Evolutionary conservation across 2,888 invertebrate species (phyloP), one percentile per base, ranked within the genome.

Genomic region (Embidobia sp.): DNA sequence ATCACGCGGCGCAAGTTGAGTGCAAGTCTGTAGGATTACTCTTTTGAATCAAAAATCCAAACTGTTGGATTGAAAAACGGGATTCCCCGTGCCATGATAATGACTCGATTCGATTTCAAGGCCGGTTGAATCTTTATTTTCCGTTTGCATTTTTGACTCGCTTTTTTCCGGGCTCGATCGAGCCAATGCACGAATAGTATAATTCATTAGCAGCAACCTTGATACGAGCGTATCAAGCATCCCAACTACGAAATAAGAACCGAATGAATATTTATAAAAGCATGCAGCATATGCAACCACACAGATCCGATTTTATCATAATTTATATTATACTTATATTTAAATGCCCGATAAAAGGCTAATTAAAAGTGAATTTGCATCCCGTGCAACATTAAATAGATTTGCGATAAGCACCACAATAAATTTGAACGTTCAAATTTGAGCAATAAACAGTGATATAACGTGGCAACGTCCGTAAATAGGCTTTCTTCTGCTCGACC

Each of bases 241-340:
- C 46, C 72, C 48, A 33, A 55, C 40, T 44, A 61, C 70, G 53
- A 72, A 72, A 72, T 72, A 63, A 63, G 55, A 63, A 37, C 63
- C 63, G 37, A 61, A 72, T 73, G 72, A 73, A 73, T 73, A 73
- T 73, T 73, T 73, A 73, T 73, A 73, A 73, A 73, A 73, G 42
- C 64, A 27, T 7, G 55, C 46, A 48, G 48, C 35, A 53, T 63
- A 61, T 37, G 72, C 61, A 72, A 29, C 46, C 35, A 15, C 31
- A 53, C 49, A 48, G 55, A 73, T 64, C 64, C 53, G 72, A 73
- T 73, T 63, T 73, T 61, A 73, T 73, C 72, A 73, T 64, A 64
- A 73, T 64, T 73, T 73, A 73, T 73, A 73, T 73, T 61, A 73
- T 53, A 59, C 49, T 72, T 73, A 73, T 57, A 57, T 57, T 64